These are phyloP conservation scores for Mungos mungo DNA, from an alignment of 2,113 vertebrate species.

Conservation along the genomic window DNA sequence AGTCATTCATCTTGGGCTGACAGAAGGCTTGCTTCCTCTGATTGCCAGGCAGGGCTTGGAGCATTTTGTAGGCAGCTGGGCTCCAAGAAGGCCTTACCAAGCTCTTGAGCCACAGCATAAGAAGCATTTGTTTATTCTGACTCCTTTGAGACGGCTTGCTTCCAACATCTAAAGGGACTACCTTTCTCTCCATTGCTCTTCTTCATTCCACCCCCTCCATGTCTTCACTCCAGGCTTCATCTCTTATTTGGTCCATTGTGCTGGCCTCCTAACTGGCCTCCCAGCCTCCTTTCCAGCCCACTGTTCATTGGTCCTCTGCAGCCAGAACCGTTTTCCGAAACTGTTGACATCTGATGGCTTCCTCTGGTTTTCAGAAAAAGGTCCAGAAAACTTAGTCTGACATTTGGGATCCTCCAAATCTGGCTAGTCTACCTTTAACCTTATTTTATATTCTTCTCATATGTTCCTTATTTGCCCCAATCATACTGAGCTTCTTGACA, in stretches of 20 bases:
- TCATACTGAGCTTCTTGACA: not conserved
- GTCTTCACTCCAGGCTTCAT: not conserved
- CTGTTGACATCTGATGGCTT: not conserved
- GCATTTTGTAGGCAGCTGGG: not conserved
- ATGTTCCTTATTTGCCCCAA: not conserved
- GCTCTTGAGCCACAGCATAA: not conserved
- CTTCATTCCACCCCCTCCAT: not conserved
- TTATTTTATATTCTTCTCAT: not conserved
- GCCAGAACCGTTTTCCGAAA: not conserved
- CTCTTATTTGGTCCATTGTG: not conserved
- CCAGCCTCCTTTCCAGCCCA: not conserved
- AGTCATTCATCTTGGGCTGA: not conserved
- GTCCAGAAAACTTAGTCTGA: not conserved
- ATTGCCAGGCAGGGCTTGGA: not conserved
- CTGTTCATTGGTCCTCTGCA: not conserved
- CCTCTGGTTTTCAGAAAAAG: not conserved
- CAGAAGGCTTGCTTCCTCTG: not conserved
- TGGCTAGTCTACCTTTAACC: not conserved
- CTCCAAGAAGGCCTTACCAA: not conserved
- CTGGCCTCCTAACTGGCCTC: not conserved
- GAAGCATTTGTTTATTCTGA: not conserved
- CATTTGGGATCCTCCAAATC: not conserved
- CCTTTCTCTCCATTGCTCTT: not conserved
- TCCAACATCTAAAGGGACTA: not conserved
- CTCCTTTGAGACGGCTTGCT: not conserved